phyloP scores from a whole-genome alignment of 2,113 vertebrate genomes.

The Catharus fuscescens region DNA sequence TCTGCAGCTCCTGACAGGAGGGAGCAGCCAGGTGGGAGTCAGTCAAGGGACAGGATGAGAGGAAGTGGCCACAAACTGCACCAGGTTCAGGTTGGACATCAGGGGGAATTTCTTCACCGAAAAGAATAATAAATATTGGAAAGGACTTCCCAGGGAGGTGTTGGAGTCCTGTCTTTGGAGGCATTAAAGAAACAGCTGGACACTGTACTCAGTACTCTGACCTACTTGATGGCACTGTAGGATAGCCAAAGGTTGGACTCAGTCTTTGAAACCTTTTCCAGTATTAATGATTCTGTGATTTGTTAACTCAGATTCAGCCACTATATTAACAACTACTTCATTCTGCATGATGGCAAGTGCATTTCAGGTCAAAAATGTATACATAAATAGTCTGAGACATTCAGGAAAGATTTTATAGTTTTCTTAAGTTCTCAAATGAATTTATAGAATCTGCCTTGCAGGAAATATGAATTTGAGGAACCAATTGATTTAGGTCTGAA shows the following conservation, averaged over 20 bases:
- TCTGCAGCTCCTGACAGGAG: not conserved
- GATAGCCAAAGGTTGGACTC: not conserved
- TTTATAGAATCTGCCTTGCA: not conserved
- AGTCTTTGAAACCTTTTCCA: not conserved
- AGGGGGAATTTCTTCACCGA: not conserved
- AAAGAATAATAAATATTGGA: not conserved
- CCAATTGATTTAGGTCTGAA: not conserved
- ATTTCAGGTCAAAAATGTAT: not conserved
- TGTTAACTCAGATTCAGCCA: not conserved
- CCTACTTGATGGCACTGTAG: not conserved
- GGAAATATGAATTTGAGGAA: not conserved
- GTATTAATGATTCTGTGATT: not conserved
- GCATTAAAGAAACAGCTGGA: not conserved
- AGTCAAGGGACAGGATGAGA: not conserved
- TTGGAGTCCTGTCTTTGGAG: not conserved
- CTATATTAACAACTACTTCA: not conserved
- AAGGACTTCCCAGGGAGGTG: not conserved
- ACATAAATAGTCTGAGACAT: not conserved
- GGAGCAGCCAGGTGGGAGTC: not conserved
- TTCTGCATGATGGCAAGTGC: fast-evolving
- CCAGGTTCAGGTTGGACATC: not conserved
- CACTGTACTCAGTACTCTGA: not conserved
- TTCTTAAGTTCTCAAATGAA: not conserved
- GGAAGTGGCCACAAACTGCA: not conserved
- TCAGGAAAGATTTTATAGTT: not conserved